Conservation (phyloP, 2,113 vertebrate genomes). For the Callipepla squamata region DNA sequence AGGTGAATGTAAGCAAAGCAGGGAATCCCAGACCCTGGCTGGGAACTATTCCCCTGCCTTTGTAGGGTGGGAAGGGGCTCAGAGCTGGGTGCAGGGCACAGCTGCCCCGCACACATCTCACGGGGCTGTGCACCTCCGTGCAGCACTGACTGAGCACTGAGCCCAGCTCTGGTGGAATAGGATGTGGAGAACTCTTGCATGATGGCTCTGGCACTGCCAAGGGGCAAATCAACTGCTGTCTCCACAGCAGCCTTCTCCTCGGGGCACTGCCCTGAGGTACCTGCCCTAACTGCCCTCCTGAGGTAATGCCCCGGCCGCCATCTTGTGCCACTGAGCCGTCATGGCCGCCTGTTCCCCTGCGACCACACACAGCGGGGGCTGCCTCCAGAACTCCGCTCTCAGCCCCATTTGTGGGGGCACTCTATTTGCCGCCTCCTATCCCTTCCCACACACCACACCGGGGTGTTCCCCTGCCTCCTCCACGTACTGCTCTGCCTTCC, state of each 20-base stretch:
- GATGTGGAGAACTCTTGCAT: accelerated
- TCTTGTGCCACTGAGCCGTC: neutral
- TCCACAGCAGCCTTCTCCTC: accelerated
- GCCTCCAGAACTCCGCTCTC: neutral
- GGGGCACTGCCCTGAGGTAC: neutral
- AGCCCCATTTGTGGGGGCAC: accelerated
- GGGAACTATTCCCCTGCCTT: no score
- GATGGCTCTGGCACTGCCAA: neutral
- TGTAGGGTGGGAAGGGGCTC: accelerated
- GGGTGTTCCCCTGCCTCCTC: accelerated
- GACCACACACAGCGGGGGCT: accelerated
- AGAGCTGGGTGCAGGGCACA: neutral
- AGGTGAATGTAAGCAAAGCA: neutral
- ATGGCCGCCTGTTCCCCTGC: neutral
- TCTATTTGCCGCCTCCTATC: neutral
- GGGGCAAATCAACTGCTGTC: accelerated
- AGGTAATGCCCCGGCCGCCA: neutral
- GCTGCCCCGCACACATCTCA: neutral
- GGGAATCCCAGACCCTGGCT: neutral
- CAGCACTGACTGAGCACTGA: neutral
- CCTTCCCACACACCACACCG: neutral
- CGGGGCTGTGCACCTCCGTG: neutral
- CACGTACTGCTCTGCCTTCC: neutral
- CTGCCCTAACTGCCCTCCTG: no score
- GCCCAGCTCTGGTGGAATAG: neutral